Conservation (phyloP, 2,113 vertebrate species). For the Lagopus leucura region DNA sequence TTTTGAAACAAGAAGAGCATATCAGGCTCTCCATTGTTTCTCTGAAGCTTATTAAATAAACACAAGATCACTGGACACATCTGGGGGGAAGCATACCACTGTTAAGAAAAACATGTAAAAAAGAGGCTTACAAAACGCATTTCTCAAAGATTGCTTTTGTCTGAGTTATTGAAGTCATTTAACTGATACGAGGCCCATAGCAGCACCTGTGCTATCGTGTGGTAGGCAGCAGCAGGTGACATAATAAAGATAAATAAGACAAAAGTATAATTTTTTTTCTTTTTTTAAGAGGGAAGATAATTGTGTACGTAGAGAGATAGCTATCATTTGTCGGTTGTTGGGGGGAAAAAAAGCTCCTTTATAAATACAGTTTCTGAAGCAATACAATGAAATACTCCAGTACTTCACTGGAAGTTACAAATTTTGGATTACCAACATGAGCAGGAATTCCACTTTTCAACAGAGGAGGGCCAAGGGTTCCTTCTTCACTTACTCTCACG, state of each 20-base stretch:
- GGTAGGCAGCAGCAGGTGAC: not conserved
- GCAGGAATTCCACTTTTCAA: not conserved
- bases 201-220: not conserved
- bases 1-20: not conserved
- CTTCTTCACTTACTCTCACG: not conserved
- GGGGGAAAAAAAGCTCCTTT: not conserved
- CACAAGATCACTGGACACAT: not conserved
- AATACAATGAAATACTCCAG: not conserved
- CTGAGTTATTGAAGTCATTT: constrained; percentile 11
- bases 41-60: not conserved
- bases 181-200: not conserved
- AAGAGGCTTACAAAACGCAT: not conserved
- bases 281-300: not conserved
- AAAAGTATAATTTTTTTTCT: not conserved
- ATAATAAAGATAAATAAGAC: not conserved
- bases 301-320: not conserved
- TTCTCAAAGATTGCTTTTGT: not conserved
- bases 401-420: not conserved
- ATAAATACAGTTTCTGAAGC: not conserved
- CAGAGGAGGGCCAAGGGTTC: not conserved
- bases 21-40: not conserved
- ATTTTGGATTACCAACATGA: not conserved
- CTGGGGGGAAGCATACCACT: not conserved
- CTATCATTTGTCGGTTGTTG: not conserved
- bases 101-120: not conserved